phyloP scores from a whole-genome alignment of 2,888 invertebrate genomes.

The Phytoseiulus persimilis region DNA sequence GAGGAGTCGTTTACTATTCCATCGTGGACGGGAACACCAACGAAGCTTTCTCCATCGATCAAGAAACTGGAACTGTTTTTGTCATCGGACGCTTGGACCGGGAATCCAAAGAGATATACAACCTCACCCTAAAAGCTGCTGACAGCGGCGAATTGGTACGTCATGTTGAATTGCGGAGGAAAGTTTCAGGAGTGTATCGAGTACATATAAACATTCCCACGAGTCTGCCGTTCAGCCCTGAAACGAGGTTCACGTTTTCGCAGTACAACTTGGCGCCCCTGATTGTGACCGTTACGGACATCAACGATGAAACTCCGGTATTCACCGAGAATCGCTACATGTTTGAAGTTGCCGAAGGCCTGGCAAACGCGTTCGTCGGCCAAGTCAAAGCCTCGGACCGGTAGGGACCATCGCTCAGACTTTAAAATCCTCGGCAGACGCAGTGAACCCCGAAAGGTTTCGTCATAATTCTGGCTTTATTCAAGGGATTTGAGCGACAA shows the following conservation, averaged over 20 bases:
- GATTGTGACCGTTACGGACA: conserved; percentile 67
- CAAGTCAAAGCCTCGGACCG: conserved; percentile 56
- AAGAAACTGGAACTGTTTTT: conserved; percentile 71
- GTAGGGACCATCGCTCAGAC: conserved; percentile 7
- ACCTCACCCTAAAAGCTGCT: conserved; percentile 74
- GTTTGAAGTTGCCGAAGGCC: conserved; percentile 55
- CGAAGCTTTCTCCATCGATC: conserved; percentile 75
- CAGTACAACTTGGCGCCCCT: conserved; percentile 69
- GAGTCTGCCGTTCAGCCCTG: no score
- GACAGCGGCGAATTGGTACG: conserved; percentile 65
- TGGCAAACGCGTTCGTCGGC: conserved; percentile 56
- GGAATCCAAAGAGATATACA: conserved; percentile 78
- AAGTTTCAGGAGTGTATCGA: no score
- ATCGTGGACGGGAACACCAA: conserved; percentile 80
- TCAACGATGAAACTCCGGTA: conserved; percentile 71
- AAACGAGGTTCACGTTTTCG: conserved; percentile 33
- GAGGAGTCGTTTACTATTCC: conserved; percentile 73
- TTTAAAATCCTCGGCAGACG: not conserved
- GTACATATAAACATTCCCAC: not conserved
- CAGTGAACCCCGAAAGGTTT: not conserved
- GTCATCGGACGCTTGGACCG: conserved; percentile 75
- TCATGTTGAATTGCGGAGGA: not conserved
- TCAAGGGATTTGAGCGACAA: conserved; percentile 69
- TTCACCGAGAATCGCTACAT: conserved; percentile 64
- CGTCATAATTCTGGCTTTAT: conserved; percentile 29